Base-by-base conservation (phyloP, 2,797 vertebrate species). In the Esox masquinongy region DNA sequence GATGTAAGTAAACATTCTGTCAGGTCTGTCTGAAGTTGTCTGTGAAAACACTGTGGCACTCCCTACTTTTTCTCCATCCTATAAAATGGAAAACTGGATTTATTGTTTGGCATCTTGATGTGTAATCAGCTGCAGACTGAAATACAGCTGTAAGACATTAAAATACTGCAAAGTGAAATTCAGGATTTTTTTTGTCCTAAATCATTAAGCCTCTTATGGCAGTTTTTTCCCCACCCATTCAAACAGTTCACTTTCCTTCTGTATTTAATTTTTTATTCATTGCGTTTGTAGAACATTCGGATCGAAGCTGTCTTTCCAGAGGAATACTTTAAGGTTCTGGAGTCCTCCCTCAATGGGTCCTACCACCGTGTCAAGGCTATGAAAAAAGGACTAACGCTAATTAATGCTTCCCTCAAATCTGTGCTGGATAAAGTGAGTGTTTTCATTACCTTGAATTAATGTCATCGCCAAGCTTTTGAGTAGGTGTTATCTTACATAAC, bases 261-360 rank as follows among this genome's bases (percentile, higher is more conserved):
- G 2, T 34, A 36, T 34, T 56, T 22, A 1, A 4, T 16, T 36
- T 26, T 31, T 67, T 17, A 68, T 68, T 43, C 19, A 61, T 36
- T 43, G 39, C 19, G n/a, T 43, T 14, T 34, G 22, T 90, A 99
- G 98, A 97, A 96, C 86, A 92, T 99, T 76, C 93, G 94, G 72
- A 97, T 99, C 63, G 88, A 90, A 72, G 83, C 94, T 0, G 74
- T 68, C 31, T 93, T 99, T 76, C 94, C 95, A 5, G 56, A 39
- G 0, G 95, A 96, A 61, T 96, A 94, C 87, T 97, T 99, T 83
- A 91, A 96, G 79, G 86, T 97, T 56, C 82, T 97, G 72, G 82
- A 93, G 4, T 97, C 97, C 0, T 98, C 97, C 76, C 64, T 93
- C 82, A 99, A 99, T 64, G 98, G 98, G 31, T 98, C 98, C 0